phyloP scores from a whole-genome alignment of 1,140 invertebrate genomes.

The Drosophila lacteicornis region DNA sequence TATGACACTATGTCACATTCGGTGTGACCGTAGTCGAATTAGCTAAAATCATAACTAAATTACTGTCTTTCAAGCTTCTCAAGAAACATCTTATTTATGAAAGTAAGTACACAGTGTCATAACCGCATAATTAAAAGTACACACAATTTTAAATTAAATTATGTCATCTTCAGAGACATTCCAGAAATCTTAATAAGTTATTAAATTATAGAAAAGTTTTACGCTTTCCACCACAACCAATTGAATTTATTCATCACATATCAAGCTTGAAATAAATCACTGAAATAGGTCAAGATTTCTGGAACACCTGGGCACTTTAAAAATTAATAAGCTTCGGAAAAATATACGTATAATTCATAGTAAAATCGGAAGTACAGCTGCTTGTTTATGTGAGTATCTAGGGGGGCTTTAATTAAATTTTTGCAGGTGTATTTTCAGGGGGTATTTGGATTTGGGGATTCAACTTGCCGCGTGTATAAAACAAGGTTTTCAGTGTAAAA shows the following conservation, averaged over 20 bases:
- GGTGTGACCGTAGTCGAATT: too few relatives aligned
- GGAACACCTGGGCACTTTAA: background rate
- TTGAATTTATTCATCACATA: constrained; percentile 11
- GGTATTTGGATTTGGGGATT: constrained; percentile 10
- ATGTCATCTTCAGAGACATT: background rate
- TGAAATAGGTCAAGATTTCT: background rate
- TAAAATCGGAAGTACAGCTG: constrained; percentile 15
- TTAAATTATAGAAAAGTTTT: background rate
- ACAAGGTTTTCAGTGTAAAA: constrained; percentile 76
- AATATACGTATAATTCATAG: background rate
- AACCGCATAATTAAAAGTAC: too few relatives aligned
- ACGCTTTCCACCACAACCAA: constrained; percentile 12
- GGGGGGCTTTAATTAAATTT: constrained; percentile 17
- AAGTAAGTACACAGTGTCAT: too few relatives aligned
- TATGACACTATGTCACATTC: background rate
- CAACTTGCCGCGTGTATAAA: constrained; percentile 57
- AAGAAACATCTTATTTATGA: too few relatives aligned
- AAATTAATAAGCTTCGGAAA: background rate
- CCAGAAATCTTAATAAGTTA: constrained; percentile 4
- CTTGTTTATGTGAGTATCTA: background rate
- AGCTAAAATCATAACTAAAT: too few relatives aligned
- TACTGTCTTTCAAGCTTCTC: too few relatives aligned
- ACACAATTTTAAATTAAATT: background rate
- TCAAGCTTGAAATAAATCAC: constrained; percentile 1
- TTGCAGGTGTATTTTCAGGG: constrained; percentile 7